Conservation (phyloP, 2,888 invertebrate species). For the Adelphocoris suturalis region DNA sequence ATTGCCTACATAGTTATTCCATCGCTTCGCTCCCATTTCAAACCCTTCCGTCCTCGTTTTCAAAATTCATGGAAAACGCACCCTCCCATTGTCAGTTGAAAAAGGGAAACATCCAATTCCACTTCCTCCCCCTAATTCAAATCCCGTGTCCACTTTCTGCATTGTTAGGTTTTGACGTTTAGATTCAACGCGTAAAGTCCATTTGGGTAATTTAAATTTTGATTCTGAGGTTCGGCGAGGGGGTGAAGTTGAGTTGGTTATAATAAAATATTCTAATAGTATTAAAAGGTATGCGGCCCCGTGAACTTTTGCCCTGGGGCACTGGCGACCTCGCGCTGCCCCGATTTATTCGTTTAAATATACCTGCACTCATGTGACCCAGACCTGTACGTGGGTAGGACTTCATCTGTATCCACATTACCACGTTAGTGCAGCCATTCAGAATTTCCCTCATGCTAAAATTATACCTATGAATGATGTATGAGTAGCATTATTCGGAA, state of each 20-base stretch:
- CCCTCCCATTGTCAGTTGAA: constrained; percentile 34
- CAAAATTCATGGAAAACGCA: constrained; percentile 1
- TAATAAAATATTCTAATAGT: constrained; percentile 27
- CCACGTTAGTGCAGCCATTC: no score
- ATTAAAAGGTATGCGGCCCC: constrained; percentile 8
- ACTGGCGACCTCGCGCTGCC: not conserved
- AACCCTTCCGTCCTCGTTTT: constrained; percentile 34
- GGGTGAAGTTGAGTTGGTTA: not conserved
- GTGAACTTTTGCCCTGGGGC: constrained; percentile 52
- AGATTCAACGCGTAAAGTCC: constrained; percentile 40
- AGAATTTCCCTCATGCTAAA: no score
- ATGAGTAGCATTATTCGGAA: no score
- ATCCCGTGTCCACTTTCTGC: constrained; percentile 43
- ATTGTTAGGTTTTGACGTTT: constrained; percentile 53
- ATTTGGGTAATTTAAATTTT: constrained; percentile 51
- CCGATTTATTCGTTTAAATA: not conserved
- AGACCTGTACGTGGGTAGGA: not conserved
- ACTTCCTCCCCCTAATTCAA: constrained; percentile 44
- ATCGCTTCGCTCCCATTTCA: constrained; percentile 5
- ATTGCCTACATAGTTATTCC: constrained; percentile 56
- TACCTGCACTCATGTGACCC: not conserved
- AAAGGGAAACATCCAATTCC: not conserved
- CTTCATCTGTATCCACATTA: not conserved
- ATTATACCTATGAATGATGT: no score
- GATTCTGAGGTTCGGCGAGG: not conserved